Evolutionary conservation across 2,113 vertebrate species (phyloP).

Genomic region (Phoenicopterus ruber): DNA sequence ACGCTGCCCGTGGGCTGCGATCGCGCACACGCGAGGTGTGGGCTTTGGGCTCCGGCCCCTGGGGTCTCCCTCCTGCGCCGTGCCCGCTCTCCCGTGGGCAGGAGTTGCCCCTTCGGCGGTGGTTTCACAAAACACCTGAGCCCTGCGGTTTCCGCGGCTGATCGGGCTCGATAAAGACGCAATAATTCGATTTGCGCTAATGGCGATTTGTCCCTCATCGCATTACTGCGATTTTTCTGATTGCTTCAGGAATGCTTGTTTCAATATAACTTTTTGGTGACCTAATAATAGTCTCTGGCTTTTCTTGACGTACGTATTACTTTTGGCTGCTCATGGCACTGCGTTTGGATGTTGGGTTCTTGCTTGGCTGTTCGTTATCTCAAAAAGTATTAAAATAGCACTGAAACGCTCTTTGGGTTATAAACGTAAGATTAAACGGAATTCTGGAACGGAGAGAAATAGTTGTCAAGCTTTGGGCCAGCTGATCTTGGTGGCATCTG

Average conservation of each 20-base stretch:
- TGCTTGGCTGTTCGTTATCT: neutral
- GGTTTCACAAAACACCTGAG: neutral
- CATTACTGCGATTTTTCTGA: neutral
- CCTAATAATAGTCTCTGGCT: neutral
- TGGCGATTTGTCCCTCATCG: neutral
- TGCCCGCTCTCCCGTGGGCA: neutral
- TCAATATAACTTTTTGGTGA: neutral
- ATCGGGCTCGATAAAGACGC: too few species aligned
- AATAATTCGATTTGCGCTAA: accelerated
- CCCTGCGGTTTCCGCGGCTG: neutral
- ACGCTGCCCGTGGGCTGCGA: neutral
- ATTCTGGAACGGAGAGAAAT: neutral
- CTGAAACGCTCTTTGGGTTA: accelerated
- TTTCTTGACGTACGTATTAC: neutral
- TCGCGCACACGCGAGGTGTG: neutral
- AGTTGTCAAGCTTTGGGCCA: neutral
- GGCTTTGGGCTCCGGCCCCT: neutral
- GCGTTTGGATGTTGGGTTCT: neutral
- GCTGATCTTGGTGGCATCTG: neutral
- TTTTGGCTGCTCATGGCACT: neutral
- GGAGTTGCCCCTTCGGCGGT: neutral
- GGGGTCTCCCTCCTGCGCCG: neutral
- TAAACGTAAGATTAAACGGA: too few species aligned
- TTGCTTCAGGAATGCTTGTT: neutral
- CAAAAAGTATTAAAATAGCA: neutral